Conservation (phyloP, 2,113 vertebrate species). For the Phainopepla nitens region DNA sequence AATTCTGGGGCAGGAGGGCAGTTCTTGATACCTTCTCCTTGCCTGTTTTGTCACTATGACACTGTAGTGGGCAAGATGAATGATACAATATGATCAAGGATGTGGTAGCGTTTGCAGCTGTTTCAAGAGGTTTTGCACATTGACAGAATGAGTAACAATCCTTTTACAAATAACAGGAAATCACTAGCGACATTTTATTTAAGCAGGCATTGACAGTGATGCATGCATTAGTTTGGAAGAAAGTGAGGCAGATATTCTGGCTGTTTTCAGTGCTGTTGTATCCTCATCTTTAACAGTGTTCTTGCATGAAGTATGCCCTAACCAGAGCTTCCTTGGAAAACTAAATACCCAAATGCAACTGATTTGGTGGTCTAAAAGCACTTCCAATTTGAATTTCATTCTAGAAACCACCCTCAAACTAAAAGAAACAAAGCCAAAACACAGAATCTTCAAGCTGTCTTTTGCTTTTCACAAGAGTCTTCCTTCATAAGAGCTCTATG, state of each 20-base stretch:
- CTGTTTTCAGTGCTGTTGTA: background rate
- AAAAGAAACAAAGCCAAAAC: background rate
- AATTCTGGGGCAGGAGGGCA: background rate
- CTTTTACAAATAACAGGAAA: background rate
- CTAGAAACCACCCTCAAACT: background rate
- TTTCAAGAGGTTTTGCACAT: background rate
- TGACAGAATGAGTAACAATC: background rate
- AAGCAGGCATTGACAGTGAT: background rate
- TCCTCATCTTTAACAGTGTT: background rate
- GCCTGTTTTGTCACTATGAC: background rate
- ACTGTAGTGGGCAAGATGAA: background rate
- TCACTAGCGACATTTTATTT: background rate
- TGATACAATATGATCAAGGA: background rate
- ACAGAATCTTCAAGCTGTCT: background rate
- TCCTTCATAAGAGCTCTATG: background rate
- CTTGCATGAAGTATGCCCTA: background rate
- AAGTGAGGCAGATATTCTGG: background rate
- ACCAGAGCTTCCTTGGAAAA: background rate
- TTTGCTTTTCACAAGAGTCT: background rate
- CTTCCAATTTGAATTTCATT: background rate
- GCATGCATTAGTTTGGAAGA: background rate
- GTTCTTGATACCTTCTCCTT: background rate
- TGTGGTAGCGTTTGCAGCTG: background rate
- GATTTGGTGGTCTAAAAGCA: background rate
- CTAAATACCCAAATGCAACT: background rate